A percentile compares a stretch with the other conserved stretches of the same genome.
These are phyloP conservation scores for Danio albolineatus DNA, from an alignment of 2,797 vertebrate species.

Conservation along the genomic window DNA sequence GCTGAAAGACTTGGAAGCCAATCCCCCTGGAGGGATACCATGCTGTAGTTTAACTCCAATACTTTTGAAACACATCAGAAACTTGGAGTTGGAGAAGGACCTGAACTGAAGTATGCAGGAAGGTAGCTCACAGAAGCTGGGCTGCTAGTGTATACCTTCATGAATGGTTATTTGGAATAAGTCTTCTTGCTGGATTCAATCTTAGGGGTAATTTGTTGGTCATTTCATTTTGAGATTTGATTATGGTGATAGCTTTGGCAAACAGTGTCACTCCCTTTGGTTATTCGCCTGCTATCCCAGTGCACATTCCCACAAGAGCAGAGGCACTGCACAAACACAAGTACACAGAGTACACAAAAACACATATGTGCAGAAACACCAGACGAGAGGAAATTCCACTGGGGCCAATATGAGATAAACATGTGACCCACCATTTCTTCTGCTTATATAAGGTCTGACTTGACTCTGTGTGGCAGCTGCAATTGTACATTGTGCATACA, in stretches of 20 bases:
- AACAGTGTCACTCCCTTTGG: background rate
- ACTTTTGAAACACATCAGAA: background rate
- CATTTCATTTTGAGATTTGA: background rate
- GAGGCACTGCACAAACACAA: conserved; percentile 44
- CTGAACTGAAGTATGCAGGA: too few relatives aligned
- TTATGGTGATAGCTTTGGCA: background rate
- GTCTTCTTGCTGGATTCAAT: background rate
- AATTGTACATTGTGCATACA: background rate
- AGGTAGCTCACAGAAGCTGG: too few relatives aligned
- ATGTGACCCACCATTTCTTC: background rate
- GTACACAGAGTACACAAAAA: conserved; percentile 11
- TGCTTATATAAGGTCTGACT: background rate
- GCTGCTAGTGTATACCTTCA: background rate
- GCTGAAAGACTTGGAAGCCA: background rate
- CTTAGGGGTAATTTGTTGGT: background rate
- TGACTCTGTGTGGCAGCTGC: background rate
- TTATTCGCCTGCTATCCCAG: conserved; percentile 1
- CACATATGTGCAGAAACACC: conserved; percentile 10
- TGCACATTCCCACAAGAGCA: conserved; percentile 16
- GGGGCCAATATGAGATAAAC: background rate
- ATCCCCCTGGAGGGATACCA: background rate
- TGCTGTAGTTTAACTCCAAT: background rate
- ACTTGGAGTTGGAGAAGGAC: background rate
- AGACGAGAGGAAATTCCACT: conserved; percentile 6
- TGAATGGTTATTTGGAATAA: background rate